phyloP scores from a whole-genome alignment of 2,888 invertebrate genomes.

The Stenichneumon culpator region DNA sequence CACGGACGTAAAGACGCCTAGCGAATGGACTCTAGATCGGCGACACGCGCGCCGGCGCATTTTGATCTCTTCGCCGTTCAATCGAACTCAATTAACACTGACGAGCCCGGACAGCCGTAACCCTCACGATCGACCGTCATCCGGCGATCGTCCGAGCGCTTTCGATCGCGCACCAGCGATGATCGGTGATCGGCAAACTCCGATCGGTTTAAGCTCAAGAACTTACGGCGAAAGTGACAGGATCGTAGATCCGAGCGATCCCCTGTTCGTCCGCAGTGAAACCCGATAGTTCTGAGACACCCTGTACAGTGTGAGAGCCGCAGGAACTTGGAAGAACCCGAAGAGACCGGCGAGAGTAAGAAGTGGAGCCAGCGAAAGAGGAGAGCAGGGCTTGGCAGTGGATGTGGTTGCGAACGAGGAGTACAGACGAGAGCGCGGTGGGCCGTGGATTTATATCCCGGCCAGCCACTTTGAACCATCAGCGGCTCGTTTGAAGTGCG shows the following conservation, averaged over 20 bases:
- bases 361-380: conserved; percentile 50
- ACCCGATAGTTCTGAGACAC: background rate
- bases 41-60: background rate
- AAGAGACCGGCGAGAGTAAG: conserved; percentile 53
- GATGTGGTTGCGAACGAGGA: conserved; percentile 41
- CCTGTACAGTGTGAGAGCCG: conserved; percentile 39
- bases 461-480: conserved; percentile 85
- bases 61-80: background rate
- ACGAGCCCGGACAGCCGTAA: background rate
- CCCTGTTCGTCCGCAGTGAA: background rate
- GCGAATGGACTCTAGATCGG: background rate
- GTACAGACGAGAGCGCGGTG: conserved; percentile 75
- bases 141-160: background rate
- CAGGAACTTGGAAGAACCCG: conserved; percentile 54
- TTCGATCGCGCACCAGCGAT: background rate
- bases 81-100: background rate
- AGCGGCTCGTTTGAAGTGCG: conserved; percentile 85
- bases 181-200: background rate
- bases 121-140: background rate
- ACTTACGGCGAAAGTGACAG: background rate
- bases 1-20: background rate
- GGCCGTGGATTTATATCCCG: conserved; percentile 84
- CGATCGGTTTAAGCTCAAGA: background rate
- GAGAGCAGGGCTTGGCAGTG: conserved; percentile 52
- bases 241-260: background rate